Base-by-base conservation (phyloP, 2,797 vertebrate genomes). In the Xiphophorus birchmanni region DNA sequence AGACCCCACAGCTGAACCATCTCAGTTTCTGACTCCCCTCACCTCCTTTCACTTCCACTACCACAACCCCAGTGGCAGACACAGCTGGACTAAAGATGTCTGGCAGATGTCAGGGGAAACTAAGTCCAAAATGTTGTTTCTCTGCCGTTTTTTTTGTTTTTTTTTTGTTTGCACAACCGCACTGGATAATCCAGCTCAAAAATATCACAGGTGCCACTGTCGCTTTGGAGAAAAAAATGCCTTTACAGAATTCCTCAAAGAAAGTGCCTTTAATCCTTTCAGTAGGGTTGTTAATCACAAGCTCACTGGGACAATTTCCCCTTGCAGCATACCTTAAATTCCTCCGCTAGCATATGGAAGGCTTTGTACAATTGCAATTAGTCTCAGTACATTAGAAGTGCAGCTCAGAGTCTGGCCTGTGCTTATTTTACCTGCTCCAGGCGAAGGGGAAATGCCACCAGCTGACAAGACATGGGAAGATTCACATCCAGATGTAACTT, bases 41-140 rank as follows among this genome's bases (percentile, higher is more conserved):
- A 81, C 56, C 35, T 71, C 60, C 65, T 83, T 79, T 84, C 72
- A 74, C 84, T 83, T 84, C 79, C 63, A 65, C 73, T 80, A 84
- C 73, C 86, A 86, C 82, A 74, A 77, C 86, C 84, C 69, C 79
- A 84, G 88, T 79, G 82, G 79, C 82, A 89, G 84, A 80, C 88
- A 87, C 92, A 94, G 93, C 90, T 93, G 89, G 87, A 88, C 91
- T 89, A 94, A 96, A 96, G 93, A 94, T 96, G 96, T 92, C 88
- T 84, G 91, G 90, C 95, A 96, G 96, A 96, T 95, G 95, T 94
- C 77, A 89, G 73, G 5, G 81, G 76, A 89, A 95, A 92, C 80
- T 85, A 75, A 86, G 86, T 93, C 90, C 89, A 95, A 90, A 92
- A 81, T 80, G 76, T 83, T 91, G 92, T 86, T 92, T 87, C 84